Evolutionary conservation across 2,888 invertebrate species (phyloP).

Genomic region (Dynastes tityus): DNA sequence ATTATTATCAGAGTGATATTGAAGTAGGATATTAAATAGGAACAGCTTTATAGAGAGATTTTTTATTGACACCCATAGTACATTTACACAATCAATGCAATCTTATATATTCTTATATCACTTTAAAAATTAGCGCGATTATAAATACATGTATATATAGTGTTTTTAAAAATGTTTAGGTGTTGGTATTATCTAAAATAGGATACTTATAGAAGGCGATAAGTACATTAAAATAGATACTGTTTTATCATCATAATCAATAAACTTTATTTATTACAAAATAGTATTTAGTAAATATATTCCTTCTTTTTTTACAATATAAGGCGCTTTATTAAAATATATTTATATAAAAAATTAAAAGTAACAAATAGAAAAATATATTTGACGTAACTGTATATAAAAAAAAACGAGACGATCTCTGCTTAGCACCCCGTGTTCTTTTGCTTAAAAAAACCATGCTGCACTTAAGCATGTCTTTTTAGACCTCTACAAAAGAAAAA

Average conservation of each 20-base stretch:
- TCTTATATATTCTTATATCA: neutral
- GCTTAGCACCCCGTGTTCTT: neutral
- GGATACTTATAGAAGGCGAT: conserved; percentile 4
- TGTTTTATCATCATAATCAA: conserved; percentile 11
- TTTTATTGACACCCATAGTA: conserved; percentile 8
- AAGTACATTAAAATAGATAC: conserved; percentile 21
- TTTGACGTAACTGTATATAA: neutral
- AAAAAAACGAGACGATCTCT: neutral
- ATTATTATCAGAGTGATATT: no score
- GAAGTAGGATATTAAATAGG: neutral
- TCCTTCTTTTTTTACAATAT: conserved; percentile 5
- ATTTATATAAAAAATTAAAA: neutral
- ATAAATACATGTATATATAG: neutral
- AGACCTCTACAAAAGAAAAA: conserved; percentile 26
- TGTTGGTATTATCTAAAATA: neutral
- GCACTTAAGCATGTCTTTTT: neutral
- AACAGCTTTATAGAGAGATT: no score
- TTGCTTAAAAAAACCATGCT: neutral
- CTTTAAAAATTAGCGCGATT: neutral
- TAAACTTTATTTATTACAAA: conserved; percentile 27
- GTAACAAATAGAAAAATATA: neutral
- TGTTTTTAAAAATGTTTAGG: neutral
- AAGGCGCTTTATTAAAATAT: conserved; percentile 9
- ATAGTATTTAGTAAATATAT: conserved; percentile 24
- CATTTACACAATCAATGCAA: neutral